Conservation (phyloP, 53 echinoderm and acorn worm genomes). For the Astropecten irregularis region DNA sequence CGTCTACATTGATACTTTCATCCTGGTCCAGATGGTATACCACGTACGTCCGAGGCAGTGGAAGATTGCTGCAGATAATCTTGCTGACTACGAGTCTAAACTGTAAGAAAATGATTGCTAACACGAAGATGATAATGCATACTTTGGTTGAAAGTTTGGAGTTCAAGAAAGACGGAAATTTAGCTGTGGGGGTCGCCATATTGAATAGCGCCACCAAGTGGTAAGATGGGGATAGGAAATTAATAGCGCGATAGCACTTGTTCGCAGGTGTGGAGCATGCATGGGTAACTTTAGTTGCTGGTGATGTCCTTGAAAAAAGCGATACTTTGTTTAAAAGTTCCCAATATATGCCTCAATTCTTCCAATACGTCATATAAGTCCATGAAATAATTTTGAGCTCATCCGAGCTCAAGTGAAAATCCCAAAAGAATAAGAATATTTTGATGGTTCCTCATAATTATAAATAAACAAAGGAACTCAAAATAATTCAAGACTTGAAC, state of each 20-base stretch:
- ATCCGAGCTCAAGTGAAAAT: too few relatives aligned
- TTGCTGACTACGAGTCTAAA: constrained; percentile 15
- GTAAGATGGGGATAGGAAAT: background rate
- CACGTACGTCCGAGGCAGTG: constrained; percentile 72
- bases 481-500: too few relatives aligned
- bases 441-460: too few relatives aligned
- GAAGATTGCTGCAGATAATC: constrained; percentile 46
- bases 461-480: too few relatives aligned
- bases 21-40: constrained; percentile 65
- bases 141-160: constrained; percentile 40
- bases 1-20: constrained; percentile 69
- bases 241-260: background rate
- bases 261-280: too few relatives aligned
- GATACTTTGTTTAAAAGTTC: too few relatives aligned
- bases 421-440: too few relatives aligned
- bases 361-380: too few relatives aligned
- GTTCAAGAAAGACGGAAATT: constrained; percentile 13
- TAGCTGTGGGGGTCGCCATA: constrained; percentile 28
- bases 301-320: too few relatives aligned
- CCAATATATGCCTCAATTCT: too few relatives aligned
- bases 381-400: too few relatives aligned
- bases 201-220: constrained; percentile 41
- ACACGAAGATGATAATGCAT: constrained; percentile 17
- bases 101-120: constrained; percentile 32
- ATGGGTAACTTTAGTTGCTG: too few relatives aligned